These are phyloP conservation scores for Dastarcus helophoroides DNA, from an alignment of 2,888 invertebrate genomes.

Conservation along the genomic window DNA sequence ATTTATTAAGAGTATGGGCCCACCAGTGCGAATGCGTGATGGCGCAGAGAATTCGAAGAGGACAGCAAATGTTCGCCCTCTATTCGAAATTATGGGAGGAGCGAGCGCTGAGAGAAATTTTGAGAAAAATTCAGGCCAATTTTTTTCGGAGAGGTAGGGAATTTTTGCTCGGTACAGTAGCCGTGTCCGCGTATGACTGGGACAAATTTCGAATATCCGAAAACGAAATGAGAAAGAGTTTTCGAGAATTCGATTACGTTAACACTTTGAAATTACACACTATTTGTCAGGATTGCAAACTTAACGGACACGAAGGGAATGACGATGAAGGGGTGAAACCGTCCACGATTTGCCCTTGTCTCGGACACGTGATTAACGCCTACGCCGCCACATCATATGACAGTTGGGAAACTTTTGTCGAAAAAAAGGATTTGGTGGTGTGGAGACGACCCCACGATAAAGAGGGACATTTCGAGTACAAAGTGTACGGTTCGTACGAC, in stretches of 20 bases:
- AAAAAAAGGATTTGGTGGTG: constrained; percentile 65
- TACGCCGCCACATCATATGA: too few species aligned
- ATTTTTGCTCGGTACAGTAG: constrained; percentile 45
- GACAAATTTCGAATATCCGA: constrained; percentile 46
- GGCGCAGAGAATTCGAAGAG: constrained; percentile 49
- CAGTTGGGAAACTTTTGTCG: constrained; percentile 69
- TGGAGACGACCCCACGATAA: constrained; percentile 63
- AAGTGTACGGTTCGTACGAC: constrained; percentile 73
- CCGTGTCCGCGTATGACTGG: constrained; percentile 49
- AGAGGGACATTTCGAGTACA: constrained; percentile 66
- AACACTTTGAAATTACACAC: constrained; percentile 42
- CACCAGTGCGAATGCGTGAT: constrained; percentile 45
- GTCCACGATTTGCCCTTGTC: constrained; percentile 14
- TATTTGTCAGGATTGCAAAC: constrained; percentile 41
- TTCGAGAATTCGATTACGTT: constrained; percentile 48
- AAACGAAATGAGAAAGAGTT: constrained; percentile 43
- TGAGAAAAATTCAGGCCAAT: constrained; percentile 37
- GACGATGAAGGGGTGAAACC: constrained; percentile 20
- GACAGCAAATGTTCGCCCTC: constrained; percentile 51
- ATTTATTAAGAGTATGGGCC: constrained; percentile 39
- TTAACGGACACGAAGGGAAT: constrained; percentile 27
- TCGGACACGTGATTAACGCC: constrained; percentile 14
- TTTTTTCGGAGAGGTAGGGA: constrained; percentile 40
- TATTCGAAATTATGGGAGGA: constrained; percentile 55
- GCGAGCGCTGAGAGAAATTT: constrained; percentile 42